These are phyloP conservation scores for Pediacus dermestoides DNA, from an alignment of 2,888 invertebrate genomes.

Conservation along the genomic window DNA sequence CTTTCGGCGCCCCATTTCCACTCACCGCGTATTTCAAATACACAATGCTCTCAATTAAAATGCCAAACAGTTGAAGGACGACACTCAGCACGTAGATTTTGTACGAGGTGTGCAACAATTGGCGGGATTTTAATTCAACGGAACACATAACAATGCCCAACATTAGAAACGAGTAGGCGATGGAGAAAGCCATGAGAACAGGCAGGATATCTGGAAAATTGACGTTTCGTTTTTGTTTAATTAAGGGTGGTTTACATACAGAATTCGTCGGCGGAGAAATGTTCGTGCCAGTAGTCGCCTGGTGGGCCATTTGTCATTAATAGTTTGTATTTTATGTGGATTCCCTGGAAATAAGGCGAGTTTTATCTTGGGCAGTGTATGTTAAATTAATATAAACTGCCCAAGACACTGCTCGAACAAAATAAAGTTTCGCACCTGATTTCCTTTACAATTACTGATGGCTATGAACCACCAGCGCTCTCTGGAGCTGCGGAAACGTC, in stretches of 20 bases:
- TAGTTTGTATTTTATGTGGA: slow-evolving; percentile 75
- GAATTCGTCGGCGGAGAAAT: slow-evolving; percentile 94
- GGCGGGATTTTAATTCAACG: slow-evolving; percentile 71
- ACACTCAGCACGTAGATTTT: slow-evolving; percentile 77
- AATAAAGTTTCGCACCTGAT: slow-evolving; percentile 51
- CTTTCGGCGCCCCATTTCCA: slow-evolving; percentile 60
- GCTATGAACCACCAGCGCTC: slow-evolving; percentile 96
- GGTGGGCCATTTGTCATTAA: slow-evolving; percentile 83
- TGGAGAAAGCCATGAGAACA: slow-evolving; percentile 69
- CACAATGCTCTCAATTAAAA: slow-evolving; percentile 65
- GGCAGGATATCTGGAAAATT: slow-evolving; percentile 76
- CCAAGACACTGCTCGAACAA: background rate
- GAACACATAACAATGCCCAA: slow-evolving; percentile 70
- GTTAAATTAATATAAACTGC: background rate
- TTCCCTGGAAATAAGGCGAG: slow-evolving; percentile 56
- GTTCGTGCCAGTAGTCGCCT: slow-evolving; percentile 79
- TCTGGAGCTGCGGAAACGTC: slow-evolving; percentile 73
- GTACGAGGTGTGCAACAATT: slow-evolving; percentile 84
- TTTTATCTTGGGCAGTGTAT: slow-evolving; percentile 7
- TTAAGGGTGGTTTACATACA: slow-evolving; percentile 59
- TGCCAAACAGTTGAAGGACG: slow-evolving; percentile 65
- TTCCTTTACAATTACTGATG: slow-evolving; percentile 72
- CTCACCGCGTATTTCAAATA: slow-evolving; percentile 74
- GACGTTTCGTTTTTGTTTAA: background rate
- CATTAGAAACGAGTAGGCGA: slow-evolving; percentile 69